Percentiles rank a stretch among this genome's conserved stretches.
These are phyloP conservation scores for Minunthozetes semirufus DNA, from an alignment of 2,888 invertebrate species.

Conservation along the genomic window DNA sequence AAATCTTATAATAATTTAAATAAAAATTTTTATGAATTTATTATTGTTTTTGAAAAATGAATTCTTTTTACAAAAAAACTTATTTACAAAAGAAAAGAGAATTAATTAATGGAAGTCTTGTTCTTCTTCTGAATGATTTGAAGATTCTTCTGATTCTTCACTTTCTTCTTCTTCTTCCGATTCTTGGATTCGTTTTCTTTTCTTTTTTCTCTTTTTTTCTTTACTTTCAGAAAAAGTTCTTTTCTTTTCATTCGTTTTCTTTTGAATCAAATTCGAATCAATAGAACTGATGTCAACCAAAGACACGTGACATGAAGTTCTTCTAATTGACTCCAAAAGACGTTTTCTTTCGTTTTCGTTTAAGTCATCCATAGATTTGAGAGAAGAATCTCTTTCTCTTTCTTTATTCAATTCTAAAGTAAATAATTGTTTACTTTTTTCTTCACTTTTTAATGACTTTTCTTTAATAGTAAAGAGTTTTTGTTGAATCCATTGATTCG, in stretches of 20 bases:
- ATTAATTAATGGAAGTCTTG: not conserved
- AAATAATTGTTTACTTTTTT: no score
- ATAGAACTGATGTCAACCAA: slow-evolving; percentile 1
- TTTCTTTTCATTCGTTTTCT: not conserved
- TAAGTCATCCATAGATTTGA: not conserved
- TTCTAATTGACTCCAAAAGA: not conserved
- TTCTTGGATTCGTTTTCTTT: not conserved
- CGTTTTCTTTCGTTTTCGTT: not conserved
- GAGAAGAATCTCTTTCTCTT: no score
- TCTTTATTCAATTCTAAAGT: no score
- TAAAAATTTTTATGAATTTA: not conserved
- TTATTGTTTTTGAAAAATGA: not conserved
- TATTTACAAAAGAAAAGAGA: not conserved
- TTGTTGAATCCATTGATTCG: not conserved
- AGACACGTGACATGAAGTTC: not conserved
- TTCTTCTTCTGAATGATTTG: not conserved
- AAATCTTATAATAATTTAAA: slow-evolving; percentile 10
- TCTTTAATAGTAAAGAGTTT: not conserved
- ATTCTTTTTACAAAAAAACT: not conserved
- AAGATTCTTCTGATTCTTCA: not conserved
- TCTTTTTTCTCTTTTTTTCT: not conserved
- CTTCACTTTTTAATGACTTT: no score
- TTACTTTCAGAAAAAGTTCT: not conserved
- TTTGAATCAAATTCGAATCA: not conserved
- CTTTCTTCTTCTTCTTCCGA: not conserved